Percentiles rank a stretch among this genome's conserved stretches.
phyloP scores from a whole-genome alignment of 1,140 invertebrate species.

The Hycleus phaleratus region DNA sequence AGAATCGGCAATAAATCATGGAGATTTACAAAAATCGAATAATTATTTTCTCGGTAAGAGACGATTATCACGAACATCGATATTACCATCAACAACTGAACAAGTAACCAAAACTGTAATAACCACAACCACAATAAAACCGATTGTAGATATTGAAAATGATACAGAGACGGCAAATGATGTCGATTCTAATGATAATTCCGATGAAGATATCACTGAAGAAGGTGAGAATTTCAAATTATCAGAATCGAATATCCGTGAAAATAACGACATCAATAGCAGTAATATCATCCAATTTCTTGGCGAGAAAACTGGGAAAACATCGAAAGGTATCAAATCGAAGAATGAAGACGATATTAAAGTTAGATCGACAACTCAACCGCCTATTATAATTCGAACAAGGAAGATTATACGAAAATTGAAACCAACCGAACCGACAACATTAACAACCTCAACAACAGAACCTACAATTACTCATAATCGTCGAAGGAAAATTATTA shows the following conservation, averaged over 20 bases:
- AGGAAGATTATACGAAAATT: constrained; percentile 49
- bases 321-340: constrained; percentile 2
- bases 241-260: constrained; percentile 49
- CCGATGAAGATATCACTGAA: constrained; percentile 28
- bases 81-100: neutral
- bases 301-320: constrained; percentile 27
- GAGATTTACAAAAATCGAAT: neutral
- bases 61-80: neutral
- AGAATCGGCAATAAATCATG: no score
- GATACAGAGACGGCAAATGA: neutral
- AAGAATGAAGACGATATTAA: constrained; percentile 21
- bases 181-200: constrained; percentile 29
- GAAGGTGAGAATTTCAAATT: constrained; percentile 49
- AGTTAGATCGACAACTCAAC: constrained; percentile 19
- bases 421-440: constrained; percentile 33
- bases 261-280: constrained; percentile 39
- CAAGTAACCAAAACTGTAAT: neutral
- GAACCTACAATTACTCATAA: constrained; percentile 20
- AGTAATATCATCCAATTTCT: constrained; percentile 12
- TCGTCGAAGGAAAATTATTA: constrained; percentile 26
- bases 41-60: neutral
- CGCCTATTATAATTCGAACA: constrained; percentile 35
- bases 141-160: neutral
- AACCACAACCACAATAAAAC: no score
- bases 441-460: constrained; percentile 24